Percentiles rank a stretch among this genome's conserved stretches.
phyloP scores from a whole-genome alignment of 2,888 invertebrate genomes.

The Ganaspis brasiliensis region DNA sequence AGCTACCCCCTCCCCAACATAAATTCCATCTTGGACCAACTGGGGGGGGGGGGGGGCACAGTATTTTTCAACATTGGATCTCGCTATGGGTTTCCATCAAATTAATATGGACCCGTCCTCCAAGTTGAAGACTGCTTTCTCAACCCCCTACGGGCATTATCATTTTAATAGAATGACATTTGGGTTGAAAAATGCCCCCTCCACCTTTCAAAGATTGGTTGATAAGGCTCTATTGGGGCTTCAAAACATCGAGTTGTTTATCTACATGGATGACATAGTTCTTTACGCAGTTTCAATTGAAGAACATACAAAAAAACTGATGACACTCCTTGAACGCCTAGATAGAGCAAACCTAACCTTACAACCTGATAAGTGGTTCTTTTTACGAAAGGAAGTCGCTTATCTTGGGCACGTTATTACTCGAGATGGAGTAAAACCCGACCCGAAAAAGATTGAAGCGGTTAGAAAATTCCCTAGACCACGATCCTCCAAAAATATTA shows the following conservation, averaged over 20 bases:
- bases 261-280: slow-evolving; percentile 1
- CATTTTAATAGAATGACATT: slow-evolving; percentile 4
- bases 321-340: background rate
- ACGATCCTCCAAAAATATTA: background rate
- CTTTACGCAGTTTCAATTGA: background rate
- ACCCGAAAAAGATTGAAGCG: slow-evolving; percentile 28
- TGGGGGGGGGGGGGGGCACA: background rate
- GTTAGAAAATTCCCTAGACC: slow-evolving; percentile 26
- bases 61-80: background rate
- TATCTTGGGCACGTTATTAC: background rate
- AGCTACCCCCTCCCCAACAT: slow-evolving; percentile 29
- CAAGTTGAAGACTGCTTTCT: too few species aligned
- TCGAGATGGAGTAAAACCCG: slow-evolving; percentile 1
- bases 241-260: background rate
- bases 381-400: background rate
- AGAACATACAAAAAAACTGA: background rate
- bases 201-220: background rate
- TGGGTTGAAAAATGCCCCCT: too few species aligned
- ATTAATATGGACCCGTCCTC: background rate
- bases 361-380: slow-evolving; percentile 1
- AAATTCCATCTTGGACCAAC: background rate
- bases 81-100: slow-evolving; percentile 1
- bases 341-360: background rate
- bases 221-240: background rate
- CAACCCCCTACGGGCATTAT: too few species aligned